phyloP scores from a whole-genome alignment of 2,797 vertebrate species.

The Anguilla megastoma region DNA sequence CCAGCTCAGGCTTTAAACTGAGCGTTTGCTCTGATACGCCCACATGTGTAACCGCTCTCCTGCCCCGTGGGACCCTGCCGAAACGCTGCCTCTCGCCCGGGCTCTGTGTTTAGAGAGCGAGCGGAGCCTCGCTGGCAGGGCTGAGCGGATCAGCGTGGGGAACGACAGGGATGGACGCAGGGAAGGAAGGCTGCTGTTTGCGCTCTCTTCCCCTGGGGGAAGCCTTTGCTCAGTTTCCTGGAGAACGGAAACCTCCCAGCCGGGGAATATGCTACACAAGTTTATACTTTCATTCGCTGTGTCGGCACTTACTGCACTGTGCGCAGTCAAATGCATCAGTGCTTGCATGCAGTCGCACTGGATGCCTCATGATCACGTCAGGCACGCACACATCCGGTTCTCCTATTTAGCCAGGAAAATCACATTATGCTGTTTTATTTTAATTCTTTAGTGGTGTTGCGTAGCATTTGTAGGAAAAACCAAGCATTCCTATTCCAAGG shows the following conservation, averaged over 20 bases:
- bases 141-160: background rate
- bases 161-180: background rate
- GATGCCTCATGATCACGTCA: background rate
- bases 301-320: background rate
- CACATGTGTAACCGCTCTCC: slow-evolving; percentile 15
- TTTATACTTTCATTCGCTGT: background rate
- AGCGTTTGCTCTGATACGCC: background rate
- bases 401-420: background rate
- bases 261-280: background rate
- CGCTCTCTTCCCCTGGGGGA: background rate
- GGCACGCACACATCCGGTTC: background rate
- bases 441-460: background rate
- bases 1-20: slow-evolving; percentile 7
- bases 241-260: background rate
- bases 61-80: background rate
- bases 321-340: background rate
- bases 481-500: background rate
- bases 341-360: background rate
- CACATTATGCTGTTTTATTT: background rate
- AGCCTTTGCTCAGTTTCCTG: background rate
- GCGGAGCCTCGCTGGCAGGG: background rate
- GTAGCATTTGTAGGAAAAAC: background rate
- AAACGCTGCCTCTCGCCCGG: background rate
- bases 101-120: background rate
- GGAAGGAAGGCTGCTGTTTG: background rate